Evolutionary conservation across 2,888 invertebrate species (phyloP).

Genomic region (Oligia latruncula): DNA sequence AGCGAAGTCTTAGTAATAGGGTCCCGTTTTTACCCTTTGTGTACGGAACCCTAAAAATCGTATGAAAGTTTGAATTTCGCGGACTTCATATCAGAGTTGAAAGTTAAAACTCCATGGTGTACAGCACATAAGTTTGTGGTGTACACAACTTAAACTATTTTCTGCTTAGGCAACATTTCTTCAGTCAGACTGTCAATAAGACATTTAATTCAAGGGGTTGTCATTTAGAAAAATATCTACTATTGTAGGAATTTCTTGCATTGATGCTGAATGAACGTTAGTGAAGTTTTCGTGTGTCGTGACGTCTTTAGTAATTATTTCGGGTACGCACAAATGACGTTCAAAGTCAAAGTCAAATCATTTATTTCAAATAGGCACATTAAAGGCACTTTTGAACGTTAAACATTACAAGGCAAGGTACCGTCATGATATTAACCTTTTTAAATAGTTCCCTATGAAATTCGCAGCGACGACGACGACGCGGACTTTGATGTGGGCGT

Average conservation of each 20-base stretch:
- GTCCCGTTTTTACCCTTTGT: no score
- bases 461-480: no score
- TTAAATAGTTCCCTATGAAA: no score
- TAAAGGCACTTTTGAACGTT: no score
- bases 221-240: not conserved
- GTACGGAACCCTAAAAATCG: no score
- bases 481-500: not conserved
- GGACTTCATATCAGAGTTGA: not conserved
- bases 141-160: not conserved
- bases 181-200: not conserved
- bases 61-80: not conserved
- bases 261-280: not conserved
- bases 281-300: not conserved
- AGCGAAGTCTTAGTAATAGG: no score
- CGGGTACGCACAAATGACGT: not conserved
- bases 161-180: not conserved
- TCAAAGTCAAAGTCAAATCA: no score
- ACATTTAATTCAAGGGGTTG: not conserved
- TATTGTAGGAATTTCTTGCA: not conserved
- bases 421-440: no score
- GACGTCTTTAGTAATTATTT: not conserved
- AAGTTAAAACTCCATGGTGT: not conserved
- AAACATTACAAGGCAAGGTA: no score
- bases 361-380: no score
- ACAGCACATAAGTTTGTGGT: not conserved